Conservation (phyloP, 2,888 invertebrate genomes). For the Catocala nupta region DNA sequence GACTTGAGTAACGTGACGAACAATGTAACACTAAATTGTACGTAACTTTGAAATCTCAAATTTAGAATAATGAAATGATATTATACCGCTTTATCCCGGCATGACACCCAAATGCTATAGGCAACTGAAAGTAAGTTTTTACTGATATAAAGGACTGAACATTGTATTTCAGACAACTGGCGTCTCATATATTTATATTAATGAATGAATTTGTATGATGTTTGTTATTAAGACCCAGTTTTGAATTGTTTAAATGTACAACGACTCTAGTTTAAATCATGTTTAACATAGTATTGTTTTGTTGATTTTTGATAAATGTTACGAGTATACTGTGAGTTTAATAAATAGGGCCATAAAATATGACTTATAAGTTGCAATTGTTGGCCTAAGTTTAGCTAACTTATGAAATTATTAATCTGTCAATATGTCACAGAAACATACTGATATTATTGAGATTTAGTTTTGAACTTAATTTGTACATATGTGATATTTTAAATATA, state of each 20-base stretch:
- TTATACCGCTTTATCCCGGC: too few species aligned
- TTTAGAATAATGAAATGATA: too few species aligned
- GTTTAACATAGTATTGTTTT: conserved; percentile 40
- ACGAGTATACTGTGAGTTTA: conserved; percentile 22
- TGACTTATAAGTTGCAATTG: conserved; percentile 35
- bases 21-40: too few species aligned
- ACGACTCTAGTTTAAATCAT: conserved; percentile 17
- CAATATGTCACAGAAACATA: conserved; percentile 64
- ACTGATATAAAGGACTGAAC: too few species aligned
- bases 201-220: too few species aligned
- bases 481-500: conserved; percentile 87
- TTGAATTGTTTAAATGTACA: conserved; percentile 21
- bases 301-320: conserved; percentile 37
- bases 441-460: conserved; percentile 78
- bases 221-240: neutral
- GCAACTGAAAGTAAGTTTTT: too few species aligned
- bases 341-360: conserved; percentile 21
- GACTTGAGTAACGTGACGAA: too few species aligned
- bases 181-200: too few species aligned
- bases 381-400: conserved; percentile 48
- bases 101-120: too few species aligned
- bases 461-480: conserved; percentile 82
- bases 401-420: conserved; percentile 60
- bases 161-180: too few species aligned
- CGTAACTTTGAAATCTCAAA: too few species aligned